Base-by-base conservation (phyloP, 2,113 vertebrate species). In the Cygnus buccinator region DNA sequence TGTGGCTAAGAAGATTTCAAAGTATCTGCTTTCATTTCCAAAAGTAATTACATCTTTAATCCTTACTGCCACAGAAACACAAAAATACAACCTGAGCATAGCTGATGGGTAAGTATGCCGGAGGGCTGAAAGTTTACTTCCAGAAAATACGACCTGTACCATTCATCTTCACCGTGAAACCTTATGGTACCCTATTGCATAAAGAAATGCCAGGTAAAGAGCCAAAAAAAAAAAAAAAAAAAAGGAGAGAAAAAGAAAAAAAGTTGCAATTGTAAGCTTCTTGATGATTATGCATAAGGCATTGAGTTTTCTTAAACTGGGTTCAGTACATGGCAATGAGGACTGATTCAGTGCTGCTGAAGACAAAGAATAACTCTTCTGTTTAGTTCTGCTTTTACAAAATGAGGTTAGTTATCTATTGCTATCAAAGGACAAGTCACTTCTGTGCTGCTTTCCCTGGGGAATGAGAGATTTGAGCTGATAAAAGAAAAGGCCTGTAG, bases 371-470 rank as follows among this genome's bases (percentile, higher is more conserved):
- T 89, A 97, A 78, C 73, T 93, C 87, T 74, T 90, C 86, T 94
- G 88, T 95, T 95, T 46, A 74, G 86, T 87, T 92, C 83, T 95
- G 86, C 76, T 74, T 92, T 74, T 90, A 66, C 76, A 95, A 95
- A 96, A 93, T 94, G 83, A 95, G 95, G 83, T 95, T 97, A 91
- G 89, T 96, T 94, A 87, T 93, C 83, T 94, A 20, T 84, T 10
- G 46, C 91, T 89, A 65, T 90, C 91, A 92, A 89, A 93, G 89
- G 94, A 94, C 89, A 96, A 92, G 95, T 77, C 89, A 57, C 91
- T 96, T 95, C 95, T 93, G 93, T 94, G 44, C 80, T 92, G 31
- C 80, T 71, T 84, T 95, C 93, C 76, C 94, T 81, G 57, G 86
- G 93, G 93, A 92, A 67, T 52, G 72, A 58, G 54, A 83, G 80